Evolutionary conservation across 2,888 invertebrate species (phyloP), one percentile per base, ranked within the genome.

Genomic region (Falcaria lacertinaria): DNA sequence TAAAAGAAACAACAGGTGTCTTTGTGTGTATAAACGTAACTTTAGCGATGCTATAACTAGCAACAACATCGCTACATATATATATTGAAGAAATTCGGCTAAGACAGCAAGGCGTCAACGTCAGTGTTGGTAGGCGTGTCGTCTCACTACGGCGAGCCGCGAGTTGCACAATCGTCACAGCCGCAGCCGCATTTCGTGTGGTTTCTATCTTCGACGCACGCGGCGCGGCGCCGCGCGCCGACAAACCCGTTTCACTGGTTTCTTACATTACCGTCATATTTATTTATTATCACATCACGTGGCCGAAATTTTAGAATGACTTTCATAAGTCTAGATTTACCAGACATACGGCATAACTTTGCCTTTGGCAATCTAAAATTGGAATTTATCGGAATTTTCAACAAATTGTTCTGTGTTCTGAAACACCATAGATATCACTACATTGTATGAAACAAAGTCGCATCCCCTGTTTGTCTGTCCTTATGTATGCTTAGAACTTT

Each of bases 151-250:
- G 63, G n/a, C n/a, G n/a, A n/a, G n/a, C n/a, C 54, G 50, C 48
- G 61, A 55, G 60, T 69, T 69, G 63, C 60, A 60, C 64, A 74
- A 70, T 48, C 52, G 44, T 47, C 42, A 53, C 48, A 55, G 55
- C 57, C 48, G 22, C 48, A 55, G 55, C 57, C 48, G 22, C 37
- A 37, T 25, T 37, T 37, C 37, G 37, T 15, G 37, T 37, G 37
- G 37, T 25, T 14, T 37, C 37, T 37, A 37, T 25, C 25, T 37
- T 37, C 15, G 22, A 22, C 16, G 14, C 22, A 37, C 25, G 15
- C 25, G n/a, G n/a, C n/a, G n/a, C n/a, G n/a, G n/a, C n/a, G n/a
- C 7, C 19, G 19, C 22, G 17, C 35, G 8, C 22, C 13, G 14
- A 22, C 17, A 37, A 37, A 37, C 37, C 37, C 14, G 37, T 37